These are phyloP conservation scores for Crioceris asparagi DNA, from an alignment of 2,888 invertebrate species.

Conservation along the genomic window DNA sequence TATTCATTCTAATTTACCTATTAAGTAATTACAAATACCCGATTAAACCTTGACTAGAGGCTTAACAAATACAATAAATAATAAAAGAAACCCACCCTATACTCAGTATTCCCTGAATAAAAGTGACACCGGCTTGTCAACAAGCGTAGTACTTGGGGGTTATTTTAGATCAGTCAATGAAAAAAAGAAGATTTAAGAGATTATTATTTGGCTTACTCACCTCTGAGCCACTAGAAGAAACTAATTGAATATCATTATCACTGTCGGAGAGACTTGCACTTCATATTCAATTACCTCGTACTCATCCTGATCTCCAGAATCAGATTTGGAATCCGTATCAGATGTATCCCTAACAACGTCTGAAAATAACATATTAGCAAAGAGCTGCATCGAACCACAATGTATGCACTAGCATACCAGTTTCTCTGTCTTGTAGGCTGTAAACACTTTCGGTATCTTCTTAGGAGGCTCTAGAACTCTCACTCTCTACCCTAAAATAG, in stretches of 20 bases:
- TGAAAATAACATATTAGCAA: constrained; percentile 35
- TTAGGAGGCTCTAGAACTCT: constrained; percentile 32
- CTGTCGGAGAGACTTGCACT: constrained; percentile 43
- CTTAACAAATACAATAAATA: too few species aligned
- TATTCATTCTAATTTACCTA: too few species aligned
- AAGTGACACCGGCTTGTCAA: too few species aligned
- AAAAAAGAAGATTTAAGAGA: too few species aligned
- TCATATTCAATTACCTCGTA: constrained; percentile 33
- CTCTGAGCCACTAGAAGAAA: constrained; percentile 47
- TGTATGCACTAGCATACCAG: too few species aligned
- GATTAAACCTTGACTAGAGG: too few species aligned
- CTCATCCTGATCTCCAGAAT: constrained; percentile 18
- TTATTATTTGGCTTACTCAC: constrained; percentile 24
- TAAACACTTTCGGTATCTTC: constrained; percentile 47
- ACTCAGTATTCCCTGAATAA: too few species aligned
- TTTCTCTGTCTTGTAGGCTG: constrained; percentile 54
- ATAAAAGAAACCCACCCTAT: too few species aligned
- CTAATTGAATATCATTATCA: constrained; percentile 12
- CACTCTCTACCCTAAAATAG: constrained; percentile 36
- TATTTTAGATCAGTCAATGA: too few species aligned
- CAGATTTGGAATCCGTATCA: constrained; percentile 30
- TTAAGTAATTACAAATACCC: too few species aligned
- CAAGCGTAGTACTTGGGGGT: too few species aligned
- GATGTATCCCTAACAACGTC: constrained; percentile 35
- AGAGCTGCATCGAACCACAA: too few species aligned